These are phyloP conservation scores for Callyntrura sp. DNA, from an alignment of 2,888 invertebrate species.

Conservation along the genomic window DNA sequence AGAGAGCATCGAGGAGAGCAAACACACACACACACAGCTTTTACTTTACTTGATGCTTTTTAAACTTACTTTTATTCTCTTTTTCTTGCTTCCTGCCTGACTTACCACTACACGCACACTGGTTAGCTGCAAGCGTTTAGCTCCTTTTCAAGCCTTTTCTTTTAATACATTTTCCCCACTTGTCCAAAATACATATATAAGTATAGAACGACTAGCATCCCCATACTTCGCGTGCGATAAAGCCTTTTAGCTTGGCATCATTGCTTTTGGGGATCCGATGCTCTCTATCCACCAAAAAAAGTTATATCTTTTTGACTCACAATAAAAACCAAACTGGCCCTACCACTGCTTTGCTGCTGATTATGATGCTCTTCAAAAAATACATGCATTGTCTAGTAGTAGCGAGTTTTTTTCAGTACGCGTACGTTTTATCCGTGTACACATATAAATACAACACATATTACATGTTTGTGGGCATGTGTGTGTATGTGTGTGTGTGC, in stretches of 20 bases:
- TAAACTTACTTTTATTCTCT: conserved; percentile 75
- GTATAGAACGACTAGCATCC: conserved; percentile 17
- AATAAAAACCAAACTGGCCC: conserved; percentile 52
- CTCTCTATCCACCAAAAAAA: conserved; percentile 69
- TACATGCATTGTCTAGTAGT: conserved; percentile 63
- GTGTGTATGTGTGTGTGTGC: not conserved
- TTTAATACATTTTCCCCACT: conserved; percentile 74
- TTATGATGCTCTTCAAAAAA: conserved; percentile 52
- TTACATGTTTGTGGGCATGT: not conserved
- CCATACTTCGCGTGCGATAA: conserved; percentile 62
- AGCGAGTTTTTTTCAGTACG: conserved; percentile 40
- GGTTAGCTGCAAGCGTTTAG: conserved; percentile 74
- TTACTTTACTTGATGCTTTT: conserved; percentile 78
- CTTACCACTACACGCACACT: conserved; percentile 63
- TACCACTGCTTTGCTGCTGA: not conserved
- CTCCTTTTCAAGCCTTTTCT: conserved; percentile 79
- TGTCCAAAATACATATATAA: conserved; percentile 57
- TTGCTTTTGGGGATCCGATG: conserved; percentile 65
- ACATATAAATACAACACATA: not conserved
- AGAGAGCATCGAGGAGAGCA: conserved; percentile 62
- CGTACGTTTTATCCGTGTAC: not conserved
- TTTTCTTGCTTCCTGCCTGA: conserved; percentile 70
- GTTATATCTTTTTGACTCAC: conserved; percentile 68
- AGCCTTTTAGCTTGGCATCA: conserved; percentile 75
- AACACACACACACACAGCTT: conserved; percentile 63